Conservation (phyloP, 2,113 vertebrate genomes). For the Cyprinodon variegatus region DNA sequence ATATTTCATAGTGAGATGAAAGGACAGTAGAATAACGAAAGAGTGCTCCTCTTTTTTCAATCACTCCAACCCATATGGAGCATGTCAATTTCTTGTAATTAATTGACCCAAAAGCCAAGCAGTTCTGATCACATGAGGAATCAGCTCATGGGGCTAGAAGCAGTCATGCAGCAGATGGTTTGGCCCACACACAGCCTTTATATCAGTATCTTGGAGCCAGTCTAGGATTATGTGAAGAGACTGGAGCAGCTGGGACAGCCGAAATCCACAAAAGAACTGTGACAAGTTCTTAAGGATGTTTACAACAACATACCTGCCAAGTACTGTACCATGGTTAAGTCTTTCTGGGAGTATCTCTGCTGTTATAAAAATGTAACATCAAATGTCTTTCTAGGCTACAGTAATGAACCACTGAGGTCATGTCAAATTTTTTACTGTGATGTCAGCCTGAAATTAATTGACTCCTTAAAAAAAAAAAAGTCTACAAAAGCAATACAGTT, state of each 20-base stretch:
- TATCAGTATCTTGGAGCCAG: constrained; percentile 6
- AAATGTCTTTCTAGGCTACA: background rate
- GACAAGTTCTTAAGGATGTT: constrained; percentile 13
- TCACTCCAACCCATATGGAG: background rate
- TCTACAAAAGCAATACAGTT: background rate
- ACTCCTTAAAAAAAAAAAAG: background rate
- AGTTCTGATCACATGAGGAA: background rate
- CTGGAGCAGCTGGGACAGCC: constrained; percentile 9
- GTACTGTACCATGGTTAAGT: background rate
- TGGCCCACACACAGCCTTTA: constrained; percentile 8
- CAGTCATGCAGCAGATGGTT: constrained; percentile 26
- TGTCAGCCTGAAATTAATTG: background rate
- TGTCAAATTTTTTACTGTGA: background rate
- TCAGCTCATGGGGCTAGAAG: constrained; percentile 7
- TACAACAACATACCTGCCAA: constrained; percentile 6
- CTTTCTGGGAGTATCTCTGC: background rate
- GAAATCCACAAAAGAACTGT: constrained; percentile 27
- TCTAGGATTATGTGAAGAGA: constrained; percentile 13
- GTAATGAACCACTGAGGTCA: background rate
- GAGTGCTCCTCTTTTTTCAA: background rate
- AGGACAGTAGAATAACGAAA: background rate
- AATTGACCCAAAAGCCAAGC: constrained; percentile 1
- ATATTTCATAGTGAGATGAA: background rate
- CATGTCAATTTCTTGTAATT: constrained; percentile 5
- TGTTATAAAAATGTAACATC: background rate